Evolutionary conservation across 2,113 vertebrate species (phyloP), one percentile per base, ranked within the genome.

Genomic region (Beaufortia kweichowensis): DNA sequence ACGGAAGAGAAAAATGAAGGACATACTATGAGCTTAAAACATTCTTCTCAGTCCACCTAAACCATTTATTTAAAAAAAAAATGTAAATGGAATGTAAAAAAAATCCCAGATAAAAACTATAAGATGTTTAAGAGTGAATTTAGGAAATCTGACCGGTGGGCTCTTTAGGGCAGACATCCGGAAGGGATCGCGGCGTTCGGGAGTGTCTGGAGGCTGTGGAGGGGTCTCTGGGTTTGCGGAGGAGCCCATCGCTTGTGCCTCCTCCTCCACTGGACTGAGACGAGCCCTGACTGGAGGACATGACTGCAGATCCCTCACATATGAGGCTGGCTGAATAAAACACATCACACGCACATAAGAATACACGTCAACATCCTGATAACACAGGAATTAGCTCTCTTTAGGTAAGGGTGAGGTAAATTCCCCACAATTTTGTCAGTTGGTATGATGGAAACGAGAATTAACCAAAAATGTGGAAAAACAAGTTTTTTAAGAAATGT

Each of bases 141-240:
- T 2, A 14, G 28, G 17, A 7, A 11, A 23, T 62, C 77, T 68
- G 87, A 95, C 96, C 96, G 77, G 94, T 93, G 74, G 96, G 96
- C 72, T 98, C 97, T 88, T 95, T 96, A 71, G 97, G 97, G 84
- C 97, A 98, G 62, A 98, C 97, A 66, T 99, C 97, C 3, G 97
- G 97, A 83, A 99, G 92, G 11, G 95, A 95, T 84, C 94, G 92
- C 29, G 92, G 79, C 6, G 91, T 70, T 82, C 90, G 89, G 80
- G 91, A 88, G 68, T 84, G 89, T 76, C 91, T 91, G 0, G 91
- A 76, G 17, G 92, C 57, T 9, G n/a, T 17, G 0, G 35, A 72
- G 15, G 75, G 3, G 0, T 95, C 95, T 86, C 85, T 86, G 83
- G 96, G 95, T 87, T 96, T 99, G 84, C 86, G 94, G 88, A 93